Percentiles rank a stretch among this genome's conserved stretches.
Evolutionary conservation across 2,888 invertebrate genomes (phyloP).

Genomic region (Lepidonotus clava): DNA sequence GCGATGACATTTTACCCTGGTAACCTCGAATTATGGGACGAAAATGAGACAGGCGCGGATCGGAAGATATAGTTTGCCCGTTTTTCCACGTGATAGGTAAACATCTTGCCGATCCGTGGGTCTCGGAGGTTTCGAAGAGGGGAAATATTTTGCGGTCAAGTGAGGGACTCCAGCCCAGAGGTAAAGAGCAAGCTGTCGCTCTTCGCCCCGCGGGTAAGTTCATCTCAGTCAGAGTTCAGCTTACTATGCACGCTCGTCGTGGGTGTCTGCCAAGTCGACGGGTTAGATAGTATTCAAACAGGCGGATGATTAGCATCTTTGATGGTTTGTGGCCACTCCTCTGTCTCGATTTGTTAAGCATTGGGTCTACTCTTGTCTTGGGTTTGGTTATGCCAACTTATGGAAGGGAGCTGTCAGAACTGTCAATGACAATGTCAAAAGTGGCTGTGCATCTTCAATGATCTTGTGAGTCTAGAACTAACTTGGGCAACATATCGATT

Average conservation of each 20-base stretch:
- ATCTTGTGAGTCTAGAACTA: too few relatives aligned
- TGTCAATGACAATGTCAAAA: constrained; percentile 7
- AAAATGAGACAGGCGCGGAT: constrained; percentile 43
- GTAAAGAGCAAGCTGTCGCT: constrained; percentile 35
- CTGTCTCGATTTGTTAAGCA: too few relatives aligned
- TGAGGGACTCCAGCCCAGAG: constrained; percentile 6
- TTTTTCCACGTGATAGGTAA: constrained; percentile 30
- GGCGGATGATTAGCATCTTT: neutral
- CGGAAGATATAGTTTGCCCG: constrained; percentile 35
- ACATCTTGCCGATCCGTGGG: constrained; percentile 47
- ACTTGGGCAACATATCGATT: too few relatives aligned
- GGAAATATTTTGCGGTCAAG: constrained; percentile 45
- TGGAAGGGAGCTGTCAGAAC: neutral
- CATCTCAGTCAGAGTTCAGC: constrained; percentile 40
- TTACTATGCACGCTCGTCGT: constrained; percentile 37
- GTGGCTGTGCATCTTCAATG: too few relatives aligned
- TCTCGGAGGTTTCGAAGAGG: constrained; percentile 29
- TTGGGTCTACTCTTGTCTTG: neutral
- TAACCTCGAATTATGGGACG: constrained; percentile 40
- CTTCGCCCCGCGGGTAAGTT: constrained; percentile 36
- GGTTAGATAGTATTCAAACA: neutral
- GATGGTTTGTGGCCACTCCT: neutral
- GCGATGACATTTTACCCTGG: constrained; percentile 50
- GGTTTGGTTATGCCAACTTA: neutral
- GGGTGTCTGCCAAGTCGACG: neutral